A percentile compares a stretch with the other conserved stretches of the same genome.
phyloP scores from a whole-genome alignment of 2,113 vertebrate genomes.

The Oreocharis arfaki region DNA sequence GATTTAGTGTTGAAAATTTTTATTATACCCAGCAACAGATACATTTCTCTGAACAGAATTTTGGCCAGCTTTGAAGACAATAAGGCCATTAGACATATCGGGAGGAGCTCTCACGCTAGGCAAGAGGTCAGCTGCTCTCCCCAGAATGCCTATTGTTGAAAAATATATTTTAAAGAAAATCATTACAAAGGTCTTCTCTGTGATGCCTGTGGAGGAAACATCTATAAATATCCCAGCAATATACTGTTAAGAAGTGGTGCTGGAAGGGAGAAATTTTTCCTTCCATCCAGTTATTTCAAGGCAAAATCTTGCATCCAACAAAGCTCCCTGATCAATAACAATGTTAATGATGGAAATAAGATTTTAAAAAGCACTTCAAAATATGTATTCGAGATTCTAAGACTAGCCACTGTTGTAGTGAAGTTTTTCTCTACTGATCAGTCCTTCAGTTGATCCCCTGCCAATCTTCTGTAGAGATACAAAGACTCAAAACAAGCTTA shows the following conservation, averaged over 20 bases:
- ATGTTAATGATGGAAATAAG: not conserved
- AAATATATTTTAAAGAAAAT: not conserved
- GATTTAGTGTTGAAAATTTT: not conserved
- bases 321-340: not conserved
- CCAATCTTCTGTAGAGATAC: not conserved
- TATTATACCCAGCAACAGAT: not conserved
- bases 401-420: not conserved
- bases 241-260: not conserved
- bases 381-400: not conserved
- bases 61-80: not conserved
- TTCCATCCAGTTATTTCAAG: not conserved
- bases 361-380: not conserved
- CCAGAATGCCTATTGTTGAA: not conserved
- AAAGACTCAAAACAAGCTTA: not conserved
- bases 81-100: not conserved
- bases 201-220: not conserved
- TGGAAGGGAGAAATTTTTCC: not conserved
- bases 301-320: not conserved
- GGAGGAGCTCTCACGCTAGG: not conserved
- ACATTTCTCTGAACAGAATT: not conserved
- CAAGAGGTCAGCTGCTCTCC: not conserved
- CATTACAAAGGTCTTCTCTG: not conserved
- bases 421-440: not conserved
- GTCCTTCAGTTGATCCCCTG: not conserved
- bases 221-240: not conserved